Conservation (phyloP, 2,888 invertebrate genomes). For the Hanleya hanleyi region DNA sequence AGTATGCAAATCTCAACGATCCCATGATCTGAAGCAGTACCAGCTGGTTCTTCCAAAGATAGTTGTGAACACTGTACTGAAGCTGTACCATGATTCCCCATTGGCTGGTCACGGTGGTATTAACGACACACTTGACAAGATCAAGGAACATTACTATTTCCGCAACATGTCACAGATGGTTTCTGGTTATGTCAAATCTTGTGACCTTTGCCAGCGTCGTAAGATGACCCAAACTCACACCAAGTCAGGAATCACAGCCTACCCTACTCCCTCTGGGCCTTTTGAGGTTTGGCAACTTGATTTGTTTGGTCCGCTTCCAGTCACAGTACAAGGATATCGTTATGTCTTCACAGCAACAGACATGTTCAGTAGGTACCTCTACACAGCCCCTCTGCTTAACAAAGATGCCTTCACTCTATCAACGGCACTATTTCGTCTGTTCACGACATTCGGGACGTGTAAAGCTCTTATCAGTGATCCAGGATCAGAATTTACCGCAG, state of each 20-base stretch:
- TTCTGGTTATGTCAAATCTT: constrained; percentile 9
- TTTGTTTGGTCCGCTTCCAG: background rate
- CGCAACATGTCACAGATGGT: background rate
- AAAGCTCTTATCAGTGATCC: constrained; percentile 1
- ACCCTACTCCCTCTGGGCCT: background rate
- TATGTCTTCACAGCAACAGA: constrained; percentile 1
- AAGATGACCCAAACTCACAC: constrained; percentile 6
- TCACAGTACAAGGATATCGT: background rate
- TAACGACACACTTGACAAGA: constrained; percentile 14
- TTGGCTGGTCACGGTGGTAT: constrained; percentile 20
- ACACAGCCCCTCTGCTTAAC: background rate
- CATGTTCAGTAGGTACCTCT: background rate
- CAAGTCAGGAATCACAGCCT: background rate
- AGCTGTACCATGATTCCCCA: constrained; percentile 9
- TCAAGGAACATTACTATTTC: constrained; percentile 13
- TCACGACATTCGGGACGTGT: background rate
- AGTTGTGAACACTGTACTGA: constrained; percentile 1
- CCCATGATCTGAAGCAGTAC: constrained; percentile 7
- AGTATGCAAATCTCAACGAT: constrained; percentile 19
- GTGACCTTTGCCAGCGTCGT: constrained; percentile 7
- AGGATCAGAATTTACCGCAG: constrained; percentile 7
- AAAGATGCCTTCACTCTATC: constrained; percentile 1
- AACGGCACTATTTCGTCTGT: background rate
- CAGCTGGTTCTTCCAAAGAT: constrained; percentile 13
- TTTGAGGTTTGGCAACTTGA: constrained; percentile 1